Evolutionary conservation across 2,113 vertebrate species (phyloP).

Genomic region (Leucopsar rothschildi): DNA sequence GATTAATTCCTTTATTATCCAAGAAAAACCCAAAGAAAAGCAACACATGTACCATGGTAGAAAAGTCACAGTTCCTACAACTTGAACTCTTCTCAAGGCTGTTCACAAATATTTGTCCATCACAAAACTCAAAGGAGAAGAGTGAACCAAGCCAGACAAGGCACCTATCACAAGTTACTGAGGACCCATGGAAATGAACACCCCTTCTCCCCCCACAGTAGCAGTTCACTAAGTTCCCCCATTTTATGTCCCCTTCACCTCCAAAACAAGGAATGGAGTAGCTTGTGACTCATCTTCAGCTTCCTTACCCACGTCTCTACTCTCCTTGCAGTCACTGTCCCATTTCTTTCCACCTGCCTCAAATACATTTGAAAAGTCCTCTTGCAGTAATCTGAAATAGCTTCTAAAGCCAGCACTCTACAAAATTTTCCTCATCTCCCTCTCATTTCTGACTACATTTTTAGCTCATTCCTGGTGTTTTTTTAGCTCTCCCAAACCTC

Average conservation of each 20-base stretch:
- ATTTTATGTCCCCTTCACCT: background rate
- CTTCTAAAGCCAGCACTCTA: constrained; percentile 27
- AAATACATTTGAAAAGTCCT: constrained; percentile 6
- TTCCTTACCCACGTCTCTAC: background rate
- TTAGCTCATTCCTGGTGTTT: constrained; percentile 23
- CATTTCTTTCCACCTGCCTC: background rate
- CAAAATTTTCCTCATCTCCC: constrained; percentile 13
- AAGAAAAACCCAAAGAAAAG: background rate
- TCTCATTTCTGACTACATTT: constrained; percentile 54
- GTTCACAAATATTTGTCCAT: background rate
- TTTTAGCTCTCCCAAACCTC: constrained; percentile 53
- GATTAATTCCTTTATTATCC: background rate
- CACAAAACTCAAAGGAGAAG: background rate
- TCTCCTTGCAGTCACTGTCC: background rate
- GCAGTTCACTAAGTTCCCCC: background rate
- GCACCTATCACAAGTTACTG: background rate
- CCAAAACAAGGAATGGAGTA: background rate
- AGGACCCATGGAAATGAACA: background rate
- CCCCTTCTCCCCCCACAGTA: fast-evolving
- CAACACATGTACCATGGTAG: too few species aligned
- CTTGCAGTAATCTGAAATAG: constrained; percentile 14
- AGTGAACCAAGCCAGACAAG: background rate
- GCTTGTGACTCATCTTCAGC: background rate
- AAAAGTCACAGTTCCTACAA: background rate
- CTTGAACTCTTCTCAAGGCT: background rate